A percentile compares a stretch with the other conserved stretches of the same genome.
These are phyloP conservation scores for Lutraria rhynchaena DNA, from an alignment of 1,140 invertebrate genomes.

Conservation along the genomic window DNA sequence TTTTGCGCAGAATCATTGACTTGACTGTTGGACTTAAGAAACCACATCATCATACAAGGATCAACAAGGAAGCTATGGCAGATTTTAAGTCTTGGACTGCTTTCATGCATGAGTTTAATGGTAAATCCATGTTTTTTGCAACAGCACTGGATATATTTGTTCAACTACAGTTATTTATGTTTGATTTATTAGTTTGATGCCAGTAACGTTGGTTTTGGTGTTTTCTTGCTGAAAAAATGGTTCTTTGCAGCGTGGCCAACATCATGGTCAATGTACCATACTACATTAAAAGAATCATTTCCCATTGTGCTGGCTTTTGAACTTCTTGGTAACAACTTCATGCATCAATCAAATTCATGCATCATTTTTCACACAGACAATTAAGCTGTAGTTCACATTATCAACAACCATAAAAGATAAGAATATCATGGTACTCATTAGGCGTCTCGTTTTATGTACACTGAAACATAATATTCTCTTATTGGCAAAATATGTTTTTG, in stretches of 20 bases:
- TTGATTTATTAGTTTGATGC: slow-evolving; percentile 42
- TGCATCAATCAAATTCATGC: slow-evolving; percentile 16
- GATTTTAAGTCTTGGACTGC: slow-evolving; percentile 56
- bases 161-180: too few relatives aligned
- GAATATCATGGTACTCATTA: slow-evolving; percentile 49
- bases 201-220: slow-evolving; percentile 42
- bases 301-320: slow-evolving; percentile 30
- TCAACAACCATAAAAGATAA: slow-evolving; percentile 51
- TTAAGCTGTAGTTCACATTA: slow-evolving; percentile 44
- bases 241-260: slow-evolving; percentile 11
- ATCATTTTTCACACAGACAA: slow-evolving; percentile 55
- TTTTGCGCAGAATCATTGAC: slow-evolving; percentile 45
- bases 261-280: not conserved
- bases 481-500: slow-evolving; percentile 49
- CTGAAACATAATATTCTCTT: slow-evolving; percentile 55
- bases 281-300: slow-evolving; percentile 25
- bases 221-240: slow-evolving; percentile 11
- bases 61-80: slow-evolving; percentile 29
- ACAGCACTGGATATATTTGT: slow-evolving; percentile 26
- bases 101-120: too few relatives aligned
- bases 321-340: not conserved
- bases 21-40: slow-evolving; percentile 27
- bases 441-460: slow-evolving; percentile 21
- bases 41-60: slow-evolving; percentile 11
- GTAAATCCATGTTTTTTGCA: slow-evolving; percentile 50